These are phyloP conservation scores for Polymixis lichenea DNA, from an alignment of 2,888 invertebrate genomes.

Conservation along the genomic window DNA sequence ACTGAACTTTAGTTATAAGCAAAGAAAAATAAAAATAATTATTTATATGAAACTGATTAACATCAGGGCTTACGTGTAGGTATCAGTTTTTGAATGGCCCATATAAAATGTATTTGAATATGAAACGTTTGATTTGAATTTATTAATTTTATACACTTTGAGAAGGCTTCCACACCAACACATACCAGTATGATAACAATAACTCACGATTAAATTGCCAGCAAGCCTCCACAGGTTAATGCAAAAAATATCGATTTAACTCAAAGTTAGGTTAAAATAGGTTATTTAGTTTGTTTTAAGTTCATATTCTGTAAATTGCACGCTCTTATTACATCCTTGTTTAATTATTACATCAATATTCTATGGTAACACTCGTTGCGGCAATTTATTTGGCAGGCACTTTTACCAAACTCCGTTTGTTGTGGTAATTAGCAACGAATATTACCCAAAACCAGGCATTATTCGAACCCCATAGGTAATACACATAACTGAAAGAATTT, in stretches of 20 bases:
- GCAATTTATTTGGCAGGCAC: slow-evolving; percentile 15
- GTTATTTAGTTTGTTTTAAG: no score
- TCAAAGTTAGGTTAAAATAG: not conserved
- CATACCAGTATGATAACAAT: not conserved
- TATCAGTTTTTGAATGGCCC: not conserved
- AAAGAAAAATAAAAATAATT: not conserved
- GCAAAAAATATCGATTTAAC: not conserved
- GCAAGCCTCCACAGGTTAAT: not conserved
- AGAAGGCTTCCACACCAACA: not conserved
- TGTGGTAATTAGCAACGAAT: not conserved
- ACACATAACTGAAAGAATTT: not conserved
- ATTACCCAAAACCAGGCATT: not conserved
- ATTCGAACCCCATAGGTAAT: no score
- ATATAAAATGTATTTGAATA: not conserved
- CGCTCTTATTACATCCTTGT: not conserved
- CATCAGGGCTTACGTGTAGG: no score
- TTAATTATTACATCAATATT: not conserved
- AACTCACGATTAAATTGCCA: no score
- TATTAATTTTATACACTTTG: not conserved
- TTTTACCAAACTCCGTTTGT: not conserved
- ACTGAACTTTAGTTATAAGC: not conserved
- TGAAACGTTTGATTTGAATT: not conserved
- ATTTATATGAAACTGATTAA: not conserved
- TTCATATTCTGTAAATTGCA: no score
- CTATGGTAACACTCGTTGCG: slow-evolving; percentile 2